Conservation (phyloP, 1,140 invertebrate genomes). For the Drosophila bocki region DNA sequence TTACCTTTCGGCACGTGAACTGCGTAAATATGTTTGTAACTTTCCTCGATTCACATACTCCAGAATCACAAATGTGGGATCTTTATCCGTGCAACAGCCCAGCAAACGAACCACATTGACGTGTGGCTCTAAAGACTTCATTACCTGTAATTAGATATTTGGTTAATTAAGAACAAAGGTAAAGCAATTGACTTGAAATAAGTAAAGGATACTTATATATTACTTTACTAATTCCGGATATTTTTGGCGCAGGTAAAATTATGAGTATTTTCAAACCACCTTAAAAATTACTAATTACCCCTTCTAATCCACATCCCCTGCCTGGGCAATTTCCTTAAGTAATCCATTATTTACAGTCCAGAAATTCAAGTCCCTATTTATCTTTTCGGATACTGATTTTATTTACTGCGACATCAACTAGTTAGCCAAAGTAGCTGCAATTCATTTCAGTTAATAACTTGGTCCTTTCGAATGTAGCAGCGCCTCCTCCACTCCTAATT, state of each 20-base stretch:
- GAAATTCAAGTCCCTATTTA: slow-evolving; percentile 4
- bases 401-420: slow-evolving; percentile 23
- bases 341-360: slow-evolving; percentile 1
- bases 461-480: slow-evolving; percentile 2
- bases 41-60: slow-evolving; percentile 97
- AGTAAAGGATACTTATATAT: too few species aligned
- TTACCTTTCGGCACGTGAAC: slow-evolving; percentile 90
- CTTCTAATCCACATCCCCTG: background rate
- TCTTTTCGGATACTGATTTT: slow-evolving; percentile 24
- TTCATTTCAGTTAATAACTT: slow-evolving; percentile 47
- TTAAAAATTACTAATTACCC: background rate
- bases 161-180: background rate
- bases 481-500: slow-evolving; percentile 5
- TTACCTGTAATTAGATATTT: slow-evolving; percentile 86
- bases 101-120: slow-evolving; percentile 95
- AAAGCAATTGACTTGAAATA: background rate
- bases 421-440: slow-evolving; percentile 20
- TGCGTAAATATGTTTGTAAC: slow-evolving; percentile 94
- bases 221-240: background rate
- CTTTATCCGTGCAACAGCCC: slow-evolving; percentile 96
- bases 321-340: background rate
- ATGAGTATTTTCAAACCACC: background rate
- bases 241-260: background rate
- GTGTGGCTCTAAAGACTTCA: slow-evolving; percentile 96
- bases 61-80: slow-evolving; percentile 97